Evolutionary conservation across 1,140 invertebrate species (phyloP).

Genomic region (Latrodectus geometricus): DNA sequence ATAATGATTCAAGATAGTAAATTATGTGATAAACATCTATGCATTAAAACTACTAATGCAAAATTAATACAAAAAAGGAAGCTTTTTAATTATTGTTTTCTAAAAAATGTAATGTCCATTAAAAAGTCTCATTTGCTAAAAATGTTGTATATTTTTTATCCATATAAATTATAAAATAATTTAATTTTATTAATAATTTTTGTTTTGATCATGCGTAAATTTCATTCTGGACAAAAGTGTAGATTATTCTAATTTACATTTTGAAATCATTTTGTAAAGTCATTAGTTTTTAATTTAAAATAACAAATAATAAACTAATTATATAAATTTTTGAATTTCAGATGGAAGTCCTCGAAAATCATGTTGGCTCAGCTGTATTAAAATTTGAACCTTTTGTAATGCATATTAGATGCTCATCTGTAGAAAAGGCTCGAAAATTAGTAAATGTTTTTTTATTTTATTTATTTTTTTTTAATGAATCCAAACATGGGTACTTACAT

Average conservation of each 20-base stretch:
- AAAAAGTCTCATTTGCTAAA: too few species aligned
- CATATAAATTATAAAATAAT: background rate
- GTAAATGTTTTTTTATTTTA: slow-evolving; percentile 63
- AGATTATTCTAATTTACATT: background rate
- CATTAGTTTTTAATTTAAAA: background rate
- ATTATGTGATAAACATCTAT: too few species aligned
- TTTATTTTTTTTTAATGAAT: too few species aligned
- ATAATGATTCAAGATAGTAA: too few species aligned
- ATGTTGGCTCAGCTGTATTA: slow-evolving; percentile 67
- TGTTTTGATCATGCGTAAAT: background rate
- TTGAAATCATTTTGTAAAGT: background rate
- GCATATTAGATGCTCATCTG: slow-evolving; percentile 71
- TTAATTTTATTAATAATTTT: background rate
- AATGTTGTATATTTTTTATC: background rate
- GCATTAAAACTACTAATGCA: too few species aligned
- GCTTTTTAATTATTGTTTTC: too few species aligned
- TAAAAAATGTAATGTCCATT: too few species aligned
- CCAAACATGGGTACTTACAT: too few species aligned
- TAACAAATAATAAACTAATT: background rate
- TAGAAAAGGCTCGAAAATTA: slow-evolving; percentile 69
- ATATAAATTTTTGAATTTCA: background rate
- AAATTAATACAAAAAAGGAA: too few species aligned
- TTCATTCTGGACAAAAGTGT: background rate
- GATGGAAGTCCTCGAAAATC: slow-evolving; percentile 62
- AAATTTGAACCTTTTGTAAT: slow-evolving; percentile 74